A percentile compares a stretch with the other conserved stretches of the same genome.
Evolutionary conservation across 2,888 invertebrate species (phyloP).

Genomic region (Lasiommata megera): DNA sequence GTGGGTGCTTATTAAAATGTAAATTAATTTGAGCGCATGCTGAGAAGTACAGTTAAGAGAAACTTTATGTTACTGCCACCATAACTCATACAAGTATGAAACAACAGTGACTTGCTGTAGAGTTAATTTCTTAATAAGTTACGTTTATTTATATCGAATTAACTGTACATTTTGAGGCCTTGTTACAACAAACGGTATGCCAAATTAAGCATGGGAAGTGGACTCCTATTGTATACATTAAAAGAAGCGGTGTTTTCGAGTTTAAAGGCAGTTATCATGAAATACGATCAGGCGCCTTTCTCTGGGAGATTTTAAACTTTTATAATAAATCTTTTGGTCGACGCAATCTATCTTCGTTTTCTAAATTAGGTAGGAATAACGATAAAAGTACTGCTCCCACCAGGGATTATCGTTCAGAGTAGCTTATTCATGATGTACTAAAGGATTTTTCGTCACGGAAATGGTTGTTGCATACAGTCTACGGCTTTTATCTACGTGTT

Average conservation of each 20-base stretch:
- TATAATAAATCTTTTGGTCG: constrained; percentile 7
- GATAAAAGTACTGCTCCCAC: no score
- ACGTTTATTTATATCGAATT: constrained; percentile 24
- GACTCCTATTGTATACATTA: constrained; percentile 64
- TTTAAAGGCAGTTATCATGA: constrained; percentile 24
- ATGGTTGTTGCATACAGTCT: no score
- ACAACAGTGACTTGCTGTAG: constrained; percentile 2
- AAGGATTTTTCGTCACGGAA: no score
- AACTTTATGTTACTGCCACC: background rate
- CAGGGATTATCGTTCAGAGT: no score
- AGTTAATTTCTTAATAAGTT: constrained; percentile 2
- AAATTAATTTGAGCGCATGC: background rate
- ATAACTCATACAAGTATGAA: background rate
- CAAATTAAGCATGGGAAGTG: constrained; percentile 76
- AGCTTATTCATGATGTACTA: no score
- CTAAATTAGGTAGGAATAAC: background rate
- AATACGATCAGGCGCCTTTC: constrained; percentile 14
- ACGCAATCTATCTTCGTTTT: background rate
- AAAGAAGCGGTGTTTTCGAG: constrained; percentile 47
- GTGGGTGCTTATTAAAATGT: constrained; percentile 4
- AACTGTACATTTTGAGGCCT: constrained; percentile 53
- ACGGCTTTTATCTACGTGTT: no score
- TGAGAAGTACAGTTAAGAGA: constrained; percentile 1
- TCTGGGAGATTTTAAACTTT: constrained; percentile 8
- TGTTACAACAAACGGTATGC: constrained; percentile 69